phyloP scores from a whole-genome alignment of 2,888 invertebrate genomes.

The Liopterus haemorrhoidalis region DNA sequence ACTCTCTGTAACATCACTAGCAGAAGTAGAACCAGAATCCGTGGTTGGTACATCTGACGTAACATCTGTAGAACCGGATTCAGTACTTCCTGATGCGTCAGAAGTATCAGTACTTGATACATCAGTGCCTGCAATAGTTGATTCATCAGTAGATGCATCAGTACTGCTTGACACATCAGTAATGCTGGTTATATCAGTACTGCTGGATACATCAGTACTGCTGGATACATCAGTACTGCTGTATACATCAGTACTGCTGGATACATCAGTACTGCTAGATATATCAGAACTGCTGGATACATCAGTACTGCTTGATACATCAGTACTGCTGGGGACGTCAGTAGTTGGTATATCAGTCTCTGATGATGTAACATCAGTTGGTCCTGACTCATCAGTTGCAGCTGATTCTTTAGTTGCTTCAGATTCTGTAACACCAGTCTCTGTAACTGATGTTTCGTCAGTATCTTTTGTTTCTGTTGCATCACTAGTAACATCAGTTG shows the following conservation, averaged over 20 bases:
- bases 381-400: conserved; percentile 9
- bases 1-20: not conserved
- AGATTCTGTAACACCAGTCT: conserved; percentile 1
- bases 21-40: conserved; percentile 8
- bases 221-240: conserved; percentile 16
- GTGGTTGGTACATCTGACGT: too few species aligned
- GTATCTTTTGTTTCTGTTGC: conserved; percentile 19
- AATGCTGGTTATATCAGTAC: conserved; percentile 6
- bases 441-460: conserved; percentile 18
- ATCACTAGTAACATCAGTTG: conserved; percentile 17
- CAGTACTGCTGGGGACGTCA: conserved; percentile 15
- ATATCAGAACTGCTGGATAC: not conserved
- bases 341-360: conserved; percentile 7
- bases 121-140: too few species aligned
- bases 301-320: conserved; percentile 20
- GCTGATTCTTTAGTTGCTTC: conserved; percentile 1
- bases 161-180: conserved; percentile 2
- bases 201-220: conserved; percentile 11
- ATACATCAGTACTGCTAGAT: conserved; percentile 14
- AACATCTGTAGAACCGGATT: too few species aligned
- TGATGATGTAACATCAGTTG: conserved; percentile 14
- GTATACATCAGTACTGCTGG: conserved; percentile 16
- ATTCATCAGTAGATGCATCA: conserved; percentile 5
- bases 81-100: conserved; percentile 12
- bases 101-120: conserved; percentile 20